These are phyloP conservation scores for Octopus bimaculoides DNA, from an alignment of 1,140 invertebrate species.

Conservation along the genomic window DNA sequence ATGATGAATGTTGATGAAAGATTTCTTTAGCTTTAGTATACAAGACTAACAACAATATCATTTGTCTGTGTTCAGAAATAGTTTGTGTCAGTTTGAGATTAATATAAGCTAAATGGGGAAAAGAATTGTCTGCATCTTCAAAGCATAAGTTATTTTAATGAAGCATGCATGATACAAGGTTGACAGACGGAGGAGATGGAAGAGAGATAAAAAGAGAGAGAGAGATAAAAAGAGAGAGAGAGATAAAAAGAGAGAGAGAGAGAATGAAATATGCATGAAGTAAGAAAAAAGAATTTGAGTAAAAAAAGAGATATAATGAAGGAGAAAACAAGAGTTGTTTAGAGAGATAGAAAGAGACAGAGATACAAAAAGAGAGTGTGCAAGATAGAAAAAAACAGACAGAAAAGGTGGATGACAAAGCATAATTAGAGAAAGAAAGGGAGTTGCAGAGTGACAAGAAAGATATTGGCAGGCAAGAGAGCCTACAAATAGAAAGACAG, in stretches of 20 bases:
- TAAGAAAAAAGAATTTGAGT: neutral
- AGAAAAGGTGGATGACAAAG: slow-evolving; percentile 1
- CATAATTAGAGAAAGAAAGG: slow-evolving; percentile 4
- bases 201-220: neutral
- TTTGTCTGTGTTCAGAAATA: no score
- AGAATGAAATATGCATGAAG: slow-evolving; percentile 9
- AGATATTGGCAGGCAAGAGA: neutral
- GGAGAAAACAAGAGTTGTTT: slow-evolving; percentile 1
- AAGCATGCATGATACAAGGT: neutral
- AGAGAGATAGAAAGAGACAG: slow-evolving; percentile 1
- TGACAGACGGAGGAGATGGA: neutral
- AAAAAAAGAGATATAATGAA: slow-evolving; percentile 8
- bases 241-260: slow-evolving; percentile 9
- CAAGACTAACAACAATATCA: no score
- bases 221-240: slow-evolving; percentile 16
- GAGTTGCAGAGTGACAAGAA: neutral
- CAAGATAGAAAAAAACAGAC: neutral
- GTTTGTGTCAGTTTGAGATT: no score
- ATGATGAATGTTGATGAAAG: no score
- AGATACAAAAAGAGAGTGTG: slow-evolving; percentile 1
- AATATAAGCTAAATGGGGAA: no score
- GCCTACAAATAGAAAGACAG: no score
- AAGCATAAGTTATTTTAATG: neutral
- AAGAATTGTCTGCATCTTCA: no score
- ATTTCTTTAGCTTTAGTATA: no score